A percentile compares a stretch with the other conserved stretches of the same genome.
Conservation (phyloP, 2,888 invertebrate species). For the Holacanthella duospinosa region DNA sequence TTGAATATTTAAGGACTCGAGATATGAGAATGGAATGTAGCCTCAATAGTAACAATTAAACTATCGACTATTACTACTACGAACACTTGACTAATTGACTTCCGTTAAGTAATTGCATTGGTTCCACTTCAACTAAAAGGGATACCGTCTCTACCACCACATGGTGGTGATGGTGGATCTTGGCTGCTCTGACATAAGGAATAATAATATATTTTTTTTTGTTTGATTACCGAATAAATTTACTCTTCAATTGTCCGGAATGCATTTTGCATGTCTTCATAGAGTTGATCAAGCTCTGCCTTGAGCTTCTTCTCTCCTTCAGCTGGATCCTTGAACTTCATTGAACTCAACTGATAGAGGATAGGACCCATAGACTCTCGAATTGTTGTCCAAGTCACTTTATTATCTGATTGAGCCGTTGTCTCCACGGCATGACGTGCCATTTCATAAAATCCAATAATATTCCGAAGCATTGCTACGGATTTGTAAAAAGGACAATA, state of each 20-base stretch:
- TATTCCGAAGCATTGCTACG: constrained; percentile 95
- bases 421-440: constrained; percentile 94
- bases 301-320: constrained; percentile 97
- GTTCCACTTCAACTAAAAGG: no score
- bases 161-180: no score
- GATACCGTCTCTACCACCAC: no score
- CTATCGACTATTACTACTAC: no score
- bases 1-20: no score
- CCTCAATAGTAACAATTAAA: no score
- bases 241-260: constrained; percentile 99
- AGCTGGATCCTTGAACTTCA: constrained; percentile 99
- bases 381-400: constrained; percentile 96
- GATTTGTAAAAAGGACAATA: constrained; percentile 99
- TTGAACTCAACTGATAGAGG: constrained; percentile 91
- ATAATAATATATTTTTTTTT: no score
- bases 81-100: not conserved
- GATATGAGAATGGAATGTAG: no score
- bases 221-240: no score
- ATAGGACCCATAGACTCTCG: constrained; percentile 93
- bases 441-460: constrained; percentile 97
- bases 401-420: constrained; percentile 97
- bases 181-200: no score
- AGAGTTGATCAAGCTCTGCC: constrained; percentile 89
- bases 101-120: not conserved
- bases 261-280: constrained; percentile 92